Conservation (phyloP, 2,797 vertebrate species). For the Esox masquinongy region DNA sequence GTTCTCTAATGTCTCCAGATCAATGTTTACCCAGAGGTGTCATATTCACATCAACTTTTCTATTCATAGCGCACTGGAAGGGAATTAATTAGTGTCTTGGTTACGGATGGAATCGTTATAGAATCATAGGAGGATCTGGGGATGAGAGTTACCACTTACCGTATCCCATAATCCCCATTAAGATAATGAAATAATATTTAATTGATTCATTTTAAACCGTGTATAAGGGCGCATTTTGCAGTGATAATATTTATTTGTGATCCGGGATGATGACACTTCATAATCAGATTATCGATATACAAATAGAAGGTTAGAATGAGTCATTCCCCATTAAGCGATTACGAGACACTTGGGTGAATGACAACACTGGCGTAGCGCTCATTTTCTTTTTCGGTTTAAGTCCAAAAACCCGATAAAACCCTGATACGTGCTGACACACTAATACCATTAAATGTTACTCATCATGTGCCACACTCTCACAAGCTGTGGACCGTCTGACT, state of each 20-base stretch:
- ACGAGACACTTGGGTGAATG: neutral
- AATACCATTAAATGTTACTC: neutral
- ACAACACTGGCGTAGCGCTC: neutral
- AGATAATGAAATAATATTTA: constrained; percentile 45
- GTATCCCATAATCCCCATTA: constrained; percentile 30
- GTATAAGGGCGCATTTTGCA: constrained; percentile 29
- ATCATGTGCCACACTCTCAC: neutral
- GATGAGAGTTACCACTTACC: neutral
- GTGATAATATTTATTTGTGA: constrained; percentile 28
- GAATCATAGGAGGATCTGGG: constrained; percentile 17
- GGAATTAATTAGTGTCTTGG: constrained; percentile 32
- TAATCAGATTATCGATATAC: neutral
- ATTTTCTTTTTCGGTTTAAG: neutral
- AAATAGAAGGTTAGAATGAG: neutral
- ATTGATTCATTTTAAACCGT: constrained; percentile 28
- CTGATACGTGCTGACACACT: too few relatives aligned
- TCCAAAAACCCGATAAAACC: neutral
- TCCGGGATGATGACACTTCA: constrained; percentile 4
- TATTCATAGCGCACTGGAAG: constrained; percentile 19
- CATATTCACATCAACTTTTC: neutral
- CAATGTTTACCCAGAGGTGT: neutral
- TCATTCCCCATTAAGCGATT: neutral
- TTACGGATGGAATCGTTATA: neutral
- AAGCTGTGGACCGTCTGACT: neutral
- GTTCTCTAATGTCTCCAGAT: constrained; percentile 4